Conservation (phyloP, 2,113 vertebrate species). For the Myotis davidii region DNA sequence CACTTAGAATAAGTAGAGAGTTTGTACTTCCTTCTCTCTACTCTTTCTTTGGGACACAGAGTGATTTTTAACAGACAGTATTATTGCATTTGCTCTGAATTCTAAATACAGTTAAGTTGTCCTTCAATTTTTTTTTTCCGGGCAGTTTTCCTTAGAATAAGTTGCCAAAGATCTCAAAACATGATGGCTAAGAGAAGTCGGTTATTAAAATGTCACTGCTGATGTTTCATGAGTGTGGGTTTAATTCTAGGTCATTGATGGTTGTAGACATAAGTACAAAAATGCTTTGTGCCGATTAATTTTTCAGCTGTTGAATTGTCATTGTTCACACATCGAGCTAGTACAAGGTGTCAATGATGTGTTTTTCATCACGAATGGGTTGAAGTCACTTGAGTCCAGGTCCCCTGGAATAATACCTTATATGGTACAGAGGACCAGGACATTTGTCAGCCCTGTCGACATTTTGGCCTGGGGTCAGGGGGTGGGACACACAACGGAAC, state of each 20-base stretch:
- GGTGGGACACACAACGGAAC: background rate
- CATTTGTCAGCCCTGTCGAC: background rate
- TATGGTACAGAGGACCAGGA: background rate
- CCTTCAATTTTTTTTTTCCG: background rate
- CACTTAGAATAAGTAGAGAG: background rate
- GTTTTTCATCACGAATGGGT: background rate
- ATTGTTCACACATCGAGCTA: background rate
- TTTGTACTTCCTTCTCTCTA: background rate
- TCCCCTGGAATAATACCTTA: background rate
- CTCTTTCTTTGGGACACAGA: background rate
- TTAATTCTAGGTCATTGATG: conserved; percentile 30
- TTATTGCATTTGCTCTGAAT: background rate
- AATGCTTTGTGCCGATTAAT: background rate
- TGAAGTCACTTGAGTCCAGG: background rate
- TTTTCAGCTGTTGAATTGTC: background rate
- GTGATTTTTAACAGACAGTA: background rate
- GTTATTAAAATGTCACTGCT: conserved; percentile 61
- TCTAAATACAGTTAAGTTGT: background rate
- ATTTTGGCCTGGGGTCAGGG: background rate
- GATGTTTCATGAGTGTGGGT: background rate
- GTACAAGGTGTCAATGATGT: background rate
- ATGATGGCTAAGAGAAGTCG: conserved; percentile 18
- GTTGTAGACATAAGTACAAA: background rate
- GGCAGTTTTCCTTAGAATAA: conserved; percentile 21
- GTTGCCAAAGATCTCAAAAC: conserved; percentile 51